A percentile compares a stretch with the other conserved stretches of the same genome.
These are phyloP conservation scores for Andrena bicolor DNA, from an alignment of 2,888 invertebrate species.

Conservation along the genomic window DNA sequence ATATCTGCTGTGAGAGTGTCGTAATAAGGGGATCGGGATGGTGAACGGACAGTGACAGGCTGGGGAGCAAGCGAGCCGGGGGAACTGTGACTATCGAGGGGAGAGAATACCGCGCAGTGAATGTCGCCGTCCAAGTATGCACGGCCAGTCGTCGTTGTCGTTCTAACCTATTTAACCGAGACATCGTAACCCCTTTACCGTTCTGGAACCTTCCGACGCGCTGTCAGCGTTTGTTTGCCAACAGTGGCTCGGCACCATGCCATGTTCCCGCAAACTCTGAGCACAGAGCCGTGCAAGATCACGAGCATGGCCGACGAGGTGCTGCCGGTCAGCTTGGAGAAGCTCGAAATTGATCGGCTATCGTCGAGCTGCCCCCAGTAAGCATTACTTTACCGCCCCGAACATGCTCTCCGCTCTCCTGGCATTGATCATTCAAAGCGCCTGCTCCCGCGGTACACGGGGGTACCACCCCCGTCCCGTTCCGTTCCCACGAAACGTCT, in stretches of 20 bases:
- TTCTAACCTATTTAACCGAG: slow-evolving; percentile 73
- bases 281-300: slow-evolving; percentile 52
- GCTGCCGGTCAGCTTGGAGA: slow-evolving; percentile 81
- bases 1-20: slow-evolving; percentile 24
- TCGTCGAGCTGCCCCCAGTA: slow-evolving; percentile 75
- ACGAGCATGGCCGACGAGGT: slow-evolving; percentile 80
- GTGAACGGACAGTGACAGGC: neutral
- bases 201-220: slow-evolving; percentile 71
- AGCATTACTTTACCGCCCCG: slow-evolving; percentile 56
- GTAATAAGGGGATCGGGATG: slow-evolving; percentile 9
- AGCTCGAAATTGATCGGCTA: slow-evolving; percentile 80
- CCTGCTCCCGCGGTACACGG: slow-evolving; percentile 49
- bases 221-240: slow-evolving; percentile 68
- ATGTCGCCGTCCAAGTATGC: slow-evolving; percentile 42
- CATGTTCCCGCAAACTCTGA: slow-evolving; percentile 66
- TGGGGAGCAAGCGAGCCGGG: neutral
- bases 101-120: slow-evolving; percentile 37
- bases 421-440: slow-evolving; percentile 50
- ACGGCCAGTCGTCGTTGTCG: slow-evolving; percentile 58
- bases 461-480: neutral
- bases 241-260: slow-evolving; percentile 69
- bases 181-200: slow-evolving; percentile 21
- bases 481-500: slow-evolving; percentile 20
- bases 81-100: neutral
- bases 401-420: slow-evolving; percentile 2